Base-by-base conservation (phyloP, 2,113 vertebrate species). In the Bombycilla garrulus region DNA sequence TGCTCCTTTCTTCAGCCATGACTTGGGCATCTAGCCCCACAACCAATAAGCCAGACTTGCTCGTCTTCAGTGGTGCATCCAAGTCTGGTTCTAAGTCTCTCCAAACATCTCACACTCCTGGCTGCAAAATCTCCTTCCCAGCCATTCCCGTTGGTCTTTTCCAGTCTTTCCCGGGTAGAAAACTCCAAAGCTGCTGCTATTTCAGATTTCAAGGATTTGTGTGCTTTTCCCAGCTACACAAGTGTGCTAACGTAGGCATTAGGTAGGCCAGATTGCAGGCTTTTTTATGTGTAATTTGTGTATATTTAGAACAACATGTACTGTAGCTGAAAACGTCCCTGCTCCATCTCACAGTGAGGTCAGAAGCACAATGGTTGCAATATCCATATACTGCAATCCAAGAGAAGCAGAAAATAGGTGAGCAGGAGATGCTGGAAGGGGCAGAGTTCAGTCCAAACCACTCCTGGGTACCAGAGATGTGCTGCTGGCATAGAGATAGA, bases 181-280 rank as follows among this genome's bases (percentile, higher is more conserved):
- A 54, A n/a, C 42, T 78, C 82, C 38, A 17, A 89, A 66, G 21
- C 48, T 57, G 65, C 50, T 79, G 57, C 84, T 91, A 61, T 90
- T 92, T 88, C 57, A 56, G 57, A 35, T 72, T 90, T 40, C 67
- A 84, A 78, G 65, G 73, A 67, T 33, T 92, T 15, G 24, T 53
- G 42, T 83, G 71, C 29, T 91, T 94, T 93, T 94, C 91, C 76
- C 94, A 94, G 94, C 86, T 86, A 78, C 62, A 45, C 58, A 16
- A 93, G 85, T 33, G 60, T 93, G 76, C 57, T 93, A 95, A 92
- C 7, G 16, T 57, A 92, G 94, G 82, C 85, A 86, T 71, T 86
- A 95, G 90, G 92, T 83, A 93, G 92, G 86, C 90, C 94, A 95
- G 93, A 96, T 90, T 94, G 96, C 90, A 86, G 60, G 31, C 36